Evolutionary conservation across 2,888 invertebrate species (phyloP).

Genomic region (Penaeus monodon): DNA sequence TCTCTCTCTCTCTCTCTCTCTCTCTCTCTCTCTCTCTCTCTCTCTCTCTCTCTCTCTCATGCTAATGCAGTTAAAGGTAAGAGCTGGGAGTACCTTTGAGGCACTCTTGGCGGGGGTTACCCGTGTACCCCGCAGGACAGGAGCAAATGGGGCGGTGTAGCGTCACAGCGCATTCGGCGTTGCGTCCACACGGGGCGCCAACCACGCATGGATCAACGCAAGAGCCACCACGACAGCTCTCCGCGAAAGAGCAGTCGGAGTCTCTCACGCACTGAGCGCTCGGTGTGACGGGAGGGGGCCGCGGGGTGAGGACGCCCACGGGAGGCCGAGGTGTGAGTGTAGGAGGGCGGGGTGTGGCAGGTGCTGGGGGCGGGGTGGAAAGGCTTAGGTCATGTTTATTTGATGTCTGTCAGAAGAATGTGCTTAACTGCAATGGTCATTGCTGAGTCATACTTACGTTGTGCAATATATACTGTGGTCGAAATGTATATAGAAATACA

Average conservation of each 20-base stretch:
- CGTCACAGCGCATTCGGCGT: conserved; percentile 79
- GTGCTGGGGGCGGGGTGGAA: background rate
- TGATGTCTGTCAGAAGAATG: background rate
- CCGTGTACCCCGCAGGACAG: conserved; percentile 82
- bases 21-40: too few species aligned
- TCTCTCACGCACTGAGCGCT: conserved; percentile 36
- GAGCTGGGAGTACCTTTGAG: conserved; percentile 66
- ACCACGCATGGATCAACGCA: conserved; percentile 53
- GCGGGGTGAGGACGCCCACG: conserved; percentile 8
- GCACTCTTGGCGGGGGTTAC: conserved; percentile 83
- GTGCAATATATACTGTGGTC: background rate
- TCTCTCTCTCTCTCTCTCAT: too few species aligned
- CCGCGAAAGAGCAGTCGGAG: conserved; percentile 34
- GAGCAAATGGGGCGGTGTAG: conserved; percentile 69
- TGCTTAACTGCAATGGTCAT: too few species aligned
- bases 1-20: too few species aligned
- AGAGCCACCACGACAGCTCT: conserved; percentile 32
- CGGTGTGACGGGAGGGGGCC: background rate
- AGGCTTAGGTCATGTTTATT: background rate
- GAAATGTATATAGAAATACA: background rate
- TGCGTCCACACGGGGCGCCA: conserved; percentile 74
- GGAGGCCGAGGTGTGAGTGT: background rate
- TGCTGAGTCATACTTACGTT: too few species aligned
- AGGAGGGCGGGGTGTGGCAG: conserved; percentile 26
- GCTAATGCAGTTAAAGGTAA: background rate